Percentiles rank a stretch among this genome's conserved stretches.
phyloP scores from a whole-genome alignment of 2,888 invertebrate genomes.

The Campopleginae sp. region DNA sequence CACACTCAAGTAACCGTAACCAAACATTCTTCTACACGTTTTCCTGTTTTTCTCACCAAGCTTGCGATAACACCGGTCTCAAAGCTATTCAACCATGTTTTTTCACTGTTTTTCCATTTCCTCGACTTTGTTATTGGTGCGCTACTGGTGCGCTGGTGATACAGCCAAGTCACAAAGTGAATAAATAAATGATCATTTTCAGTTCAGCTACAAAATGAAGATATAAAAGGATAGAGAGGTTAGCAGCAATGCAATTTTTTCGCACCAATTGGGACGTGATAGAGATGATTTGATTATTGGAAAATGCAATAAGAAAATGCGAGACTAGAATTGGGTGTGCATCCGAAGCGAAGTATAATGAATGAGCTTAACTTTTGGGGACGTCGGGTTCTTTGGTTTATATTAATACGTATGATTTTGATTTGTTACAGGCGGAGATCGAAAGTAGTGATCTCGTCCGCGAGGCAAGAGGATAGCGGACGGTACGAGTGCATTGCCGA shows the following conservation, averaged over 20 bases:
- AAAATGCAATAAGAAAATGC: neutral
- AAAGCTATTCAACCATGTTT: neutral
- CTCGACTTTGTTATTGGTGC: neutral
- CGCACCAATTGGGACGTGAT: neutral
- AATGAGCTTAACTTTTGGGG: too few species aligned
- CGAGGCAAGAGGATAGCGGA: conserved; percentile 90
- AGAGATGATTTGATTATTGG: neutral
- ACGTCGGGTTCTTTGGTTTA: neutral
- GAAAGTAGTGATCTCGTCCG: conserved; percentile 91
- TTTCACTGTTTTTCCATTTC: conserved; percentile 8
- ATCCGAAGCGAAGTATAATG: neutral
- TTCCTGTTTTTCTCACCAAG: conserved; percentile 3
- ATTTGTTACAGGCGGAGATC: conserved; percentile 90
- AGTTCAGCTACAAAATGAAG: neutral
- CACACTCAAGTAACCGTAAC: conserved; percentile 1
- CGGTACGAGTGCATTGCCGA: conserved; percentile 93
- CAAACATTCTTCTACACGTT: conserved; percentile 5
- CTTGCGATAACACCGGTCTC: neutral
- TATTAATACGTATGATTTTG: conserved; percentile 14
- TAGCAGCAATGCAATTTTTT: neutral
- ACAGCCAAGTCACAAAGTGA: neutral
- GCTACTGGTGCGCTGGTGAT: neutral
- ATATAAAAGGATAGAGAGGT: neutral
- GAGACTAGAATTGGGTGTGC: too few species aligned
- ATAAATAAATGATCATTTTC: neutral